Evolutionary conservation across 2,113 vertebrate genomes (phyloP), one percentile per base, ranked within the genome.

Genomic region (Thamnaconus septentrionalis): DNA sequence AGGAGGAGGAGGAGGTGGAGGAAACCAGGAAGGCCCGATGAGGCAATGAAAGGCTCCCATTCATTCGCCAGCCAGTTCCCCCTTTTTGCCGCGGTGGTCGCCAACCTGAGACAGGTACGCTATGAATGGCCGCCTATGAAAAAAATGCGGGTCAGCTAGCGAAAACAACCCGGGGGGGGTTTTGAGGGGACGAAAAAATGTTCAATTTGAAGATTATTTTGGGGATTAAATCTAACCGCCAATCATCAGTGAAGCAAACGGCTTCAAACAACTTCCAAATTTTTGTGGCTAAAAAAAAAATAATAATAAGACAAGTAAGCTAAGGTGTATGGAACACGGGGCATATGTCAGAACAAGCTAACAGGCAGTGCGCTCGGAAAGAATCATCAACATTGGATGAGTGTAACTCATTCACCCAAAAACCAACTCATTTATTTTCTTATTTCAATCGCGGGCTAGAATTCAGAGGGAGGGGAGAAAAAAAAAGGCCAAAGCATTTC

Each of bases 21-120:
- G 72, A 82, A 83, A 65, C 68, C 76, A 78, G 78, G 76, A 73
- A 80, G 74, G 81, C 66, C 64, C 76, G 63, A 75, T 31, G 53
- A 69, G 50, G 73, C 65, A 64, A 85, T 90, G 89, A 92, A 92
- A 90, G 89, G 67, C 81, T 69, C 66, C 80, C 83, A 90, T 92
- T 92, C 90, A 92, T 90, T 44, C 56, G 49, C 18, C 18, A 11
- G 68, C 62, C 76, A 79, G 73, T 75, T 84, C 82, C 70, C 70
- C 74, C 18, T 31, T 31, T 69, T 45, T 49, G 69, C 70, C 4
- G 55, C 44, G 67, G 79, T 71, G 80, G 80, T 80, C 64, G 3
- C 80, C 64, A 79, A 82, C 81, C 66, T 70, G 50, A 31, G 53
- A 59, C 81, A 86, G 84, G 86, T 88, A 88, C 43, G 56, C 74